Evolutionary conservation across 1,140 invertebrate species (phyloP).

Genomic region (Oryctes rhinoceros): DNA sequence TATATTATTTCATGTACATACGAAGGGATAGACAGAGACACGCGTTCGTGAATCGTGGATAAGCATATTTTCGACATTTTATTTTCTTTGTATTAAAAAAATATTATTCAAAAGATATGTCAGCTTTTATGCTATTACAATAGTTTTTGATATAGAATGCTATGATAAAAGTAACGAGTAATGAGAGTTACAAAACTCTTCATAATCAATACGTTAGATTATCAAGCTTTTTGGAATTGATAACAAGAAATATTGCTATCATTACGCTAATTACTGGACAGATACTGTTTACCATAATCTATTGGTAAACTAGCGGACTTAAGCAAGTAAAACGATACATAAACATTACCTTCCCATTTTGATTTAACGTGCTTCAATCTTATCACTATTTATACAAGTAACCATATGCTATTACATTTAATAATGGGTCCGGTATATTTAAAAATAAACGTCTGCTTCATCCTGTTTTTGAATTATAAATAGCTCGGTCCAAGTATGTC

Average conservation of each 20-base stretch:
- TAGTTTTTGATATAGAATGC: no score
- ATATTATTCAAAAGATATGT: no score
- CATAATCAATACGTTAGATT: no score
- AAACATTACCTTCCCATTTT: not conserved
- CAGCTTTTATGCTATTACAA: no score
- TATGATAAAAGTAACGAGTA: no score
- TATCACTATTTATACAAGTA: not conserved
- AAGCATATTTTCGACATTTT: no score
- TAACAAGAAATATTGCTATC: not conserved
- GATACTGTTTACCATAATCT: not conserved
- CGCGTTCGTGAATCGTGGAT: no score
- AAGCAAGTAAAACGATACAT: not conserved
- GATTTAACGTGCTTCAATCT: not conserved
- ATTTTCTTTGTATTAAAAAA: no score
- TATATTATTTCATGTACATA: no score
- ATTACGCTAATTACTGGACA: not conserved
- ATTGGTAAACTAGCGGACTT: not conserved
- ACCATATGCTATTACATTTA: slow-evolving; percentile 14
- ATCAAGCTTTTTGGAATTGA: not conserved
- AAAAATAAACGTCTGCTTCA: slow-evolving; percentile 14
- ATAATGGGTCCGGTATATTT: not conserved
- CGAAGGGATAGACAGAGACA: no score
- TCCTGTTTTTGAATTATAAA: slow-evolving; percentile 15
- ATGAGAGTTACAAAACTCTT: no score
- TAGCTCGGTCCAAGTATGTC: not conserved